Evolutionary conservation across 2,888 invertebrate species (phyloP), one percentile per base, ranked within the genome.

Genomic region (Eledona agricola): DNA sequence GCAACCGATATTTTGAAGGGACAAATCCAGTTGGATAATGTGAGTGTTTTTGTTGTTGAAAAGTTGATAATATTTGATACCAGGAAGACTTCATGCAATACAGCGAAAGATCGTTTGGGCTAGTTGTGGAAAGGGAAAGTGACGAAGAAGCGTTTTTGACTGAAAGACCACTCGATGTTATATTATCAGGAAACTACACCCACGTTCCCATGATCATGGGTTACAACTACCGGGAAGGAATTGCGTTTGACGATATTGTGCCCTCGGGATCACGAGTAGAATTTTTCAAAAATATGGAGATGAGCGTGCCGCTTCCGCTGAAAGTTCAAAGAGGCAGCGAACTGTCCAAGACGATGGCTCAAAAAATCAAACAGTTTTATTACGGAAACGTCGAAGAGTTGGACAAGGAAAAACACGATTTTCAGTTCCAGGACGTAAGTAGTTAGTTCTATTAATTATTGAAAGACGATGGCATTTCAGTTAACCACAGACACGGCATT

Each of bases 191-290:
- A 13, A 64, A 65, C 32, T 74, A 71, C 54, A 69, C 64, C 19
- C 66, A 73, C 31, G 72, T 77, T 1, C 77, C 77, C 1, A 47
- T 75, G 11, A 64, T 77, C 4, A 67, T 73, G 46, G 75, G 75
- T 1, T 73, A 70, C 28, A 70, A 65, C 31, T 59, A 63, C 1
- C 65, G 65, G 38, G 77, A 77, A 62, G 74, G 74, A 15, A 64
- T 73, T 57, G 52, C 67, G 5, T 55, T 67, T 7, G 43, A 50
- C 20, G 6, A 17, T 4, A 22, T 37, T 1, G 26, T 47, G 1
- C 29, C 25, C 5, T 3, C 31, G 4, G 19, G 11, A 15, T 38
- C 46, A 12, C 52, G 58, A 50, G 34, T 50, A 37, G 16, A 49
- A 22, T 31, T 63, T 50, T 43, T 66, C 32, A 49, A 58, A 15